Evolutionary conservation across 92 coral and sea anemone genomes (phyloP).

Genomic region (Virgularia gustaviana): DNA sequence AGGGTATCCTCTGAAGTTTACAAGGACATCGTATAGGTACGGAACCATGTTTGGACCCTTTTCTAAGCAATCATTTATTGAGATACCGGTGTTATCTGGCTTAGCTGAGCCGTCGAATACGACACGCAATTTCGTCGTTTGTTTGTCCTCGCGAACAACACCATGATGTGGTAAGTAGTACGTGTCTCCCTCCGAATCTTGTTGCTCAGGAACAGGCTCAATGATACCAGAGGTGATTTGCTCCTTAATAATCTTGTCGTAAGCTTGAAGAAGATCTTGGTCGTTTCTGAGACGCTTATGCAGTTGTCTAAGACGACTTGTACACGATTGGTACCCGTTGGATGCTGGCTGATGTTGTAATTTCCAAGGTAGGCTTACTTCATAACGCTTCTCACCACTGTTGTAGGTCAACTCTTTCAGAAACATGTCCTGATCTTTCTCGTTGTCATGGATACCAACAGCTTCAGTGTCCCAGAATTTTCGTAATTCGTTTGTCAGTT

Average conservation of each 20-base stretch:
- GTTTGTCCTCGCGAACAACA: constrained; percentile 6
- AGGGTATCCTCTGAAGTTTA: constrained; percentile 20
- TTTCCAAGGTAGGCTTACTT: constrained; percentile 32
- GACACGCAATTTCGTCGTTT: constrained; percentile 25
- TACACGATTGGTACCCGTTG: constrained; percentile 22
- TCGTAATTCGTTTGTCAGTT: constrained; percentile 18
- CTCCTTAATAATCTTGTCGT: constrained; percentile 8
- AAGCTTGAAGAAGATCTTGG: constrained; percentile 18
- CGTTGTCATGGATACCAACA: constrained; percentile 12
- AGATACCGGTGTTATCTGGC: constrained; percentile 18
- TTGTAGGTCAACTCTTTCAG: constrained; percentile 6
- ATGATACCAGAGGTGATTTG: constrained; percentile 13
- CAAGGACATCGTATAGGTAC: constrained; percentile 3
- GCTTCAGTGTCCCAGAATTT: constrained; percentile 22
- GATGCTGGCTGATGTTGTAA: constrained; percentile 13
- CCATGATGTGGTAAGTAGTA: constrained; percentile 27
- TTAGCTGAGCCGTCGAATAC: constrained; percentile 23
- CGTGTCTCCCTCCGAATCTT: not conserved
- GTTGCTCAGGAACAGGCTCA: constrained; percentile 7
- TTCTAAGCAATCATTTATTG: constrained; percentile 19
- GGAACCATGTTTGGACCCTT: constrained; percentile 20
- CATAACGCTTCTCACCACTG: constrained; percentile 20
- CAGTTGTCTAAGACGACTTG: constrained; percentile 35
- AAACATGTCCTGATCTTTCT: not conserved
- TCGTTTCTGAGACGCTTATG: constrained; percentile 31